These are phyloP conservation scores for Andrena cerasifolii DNA, from an alignment of 1,140 invertebrate genomes.

Conservation along the genomic window DNA sequence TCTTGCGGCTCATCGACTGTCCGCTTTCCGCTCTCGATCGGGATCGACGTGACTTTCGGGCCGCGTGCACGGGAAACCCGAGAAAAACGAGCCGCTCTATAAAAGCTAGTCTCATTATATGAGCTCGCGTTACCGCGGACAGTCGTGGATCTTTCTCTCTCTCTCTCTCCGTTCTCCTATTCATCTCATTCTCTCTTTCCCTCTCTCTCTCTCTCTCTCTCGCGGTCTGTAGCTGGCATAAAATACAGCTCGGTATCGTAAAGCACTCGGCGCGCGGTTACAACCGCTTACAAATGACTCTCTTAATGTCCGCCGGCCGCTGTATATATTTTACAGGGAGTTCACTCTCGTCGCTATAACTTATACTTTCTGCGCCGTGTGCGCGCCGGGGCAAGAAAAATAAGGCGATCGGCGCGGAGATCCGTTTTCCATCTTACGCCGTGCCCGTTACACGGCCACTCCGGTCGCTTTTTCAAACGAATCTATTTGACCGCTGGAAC, in stretches of 20 bases:
- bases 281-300: constrained; percentile 68
- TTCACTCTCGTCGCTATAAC: constrained; percentile 59
- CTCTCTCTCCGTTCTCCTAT: no score
- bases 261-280: constrained; percentile 59
- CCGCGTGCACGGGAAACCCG: constrained; percentile 29
- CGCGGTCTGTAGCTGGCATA: no score
- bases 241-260: constrained; percentile 48
- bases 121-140: constrained; percentile 31
- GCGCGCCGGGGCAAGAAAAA: constrained; percentile 44
- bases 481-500: constrained; percentile 10
- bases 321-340: constrained; percentile 66
- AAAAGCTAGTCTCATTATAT: constrained; percentile 55
- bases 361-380: constrained; percentile 55
- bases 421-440: constrained; percentile 48
- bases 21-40: constrained; percentile 33
- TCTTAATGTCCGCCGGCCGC: constrained; percentile 60
- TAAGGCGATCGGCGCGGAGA: constrained; percentile 39
- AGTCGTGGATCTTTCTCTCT: background rate
- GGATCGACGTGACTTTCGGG: constrained; percentile 40
- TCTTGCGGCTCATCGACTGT: constrained; percentile 13
- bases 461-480: constrained; percentile 23
- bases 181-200: no score
- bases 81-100: constrained; percentile 43
- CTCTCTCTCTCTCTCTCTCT: background rate
- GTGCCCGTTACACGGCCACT: constrained; percentile 33